These are phyloP conservation scores for Drosophila differens DNA, from an alignment of 2,888 invertebrate species.

Conservation along the genomic window DNA sequence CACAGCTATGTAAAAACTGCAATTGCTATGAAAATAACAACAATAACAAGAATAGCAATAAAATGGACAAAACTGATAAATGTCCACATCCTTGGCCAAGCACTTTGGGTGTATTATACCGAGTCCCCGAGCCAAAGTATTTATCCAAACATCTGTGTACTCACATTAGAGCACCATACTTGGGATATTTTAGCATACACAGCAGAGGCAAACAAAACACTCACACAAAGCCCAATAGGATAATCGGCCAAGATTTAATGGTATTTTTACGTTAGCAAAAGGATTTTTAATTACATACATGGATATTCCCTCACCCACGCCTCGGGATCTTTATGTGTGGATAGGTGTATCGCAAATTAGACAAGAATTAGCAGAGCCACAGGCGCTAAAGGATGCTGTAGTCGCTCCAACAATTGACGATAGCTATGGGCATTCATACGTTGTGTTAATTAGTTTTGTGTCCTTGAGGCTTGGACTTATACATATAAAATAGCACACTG, in stretches of 20 bases:
- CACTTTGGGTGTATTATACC: conserved; percentile 56
- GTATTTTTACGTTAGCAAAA: conserved; percentile 75
- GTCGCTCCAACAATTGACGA: conserved; percentile 55
- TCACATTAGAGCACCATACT: conserved; percentile 31
- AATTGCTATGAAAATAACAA: conserved; percentile 66
- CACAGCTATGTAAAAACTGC: conserved; percentile 73
- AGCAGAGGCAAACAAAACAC: background rate
- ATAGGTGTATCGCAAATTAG: conserved; percentile 71
- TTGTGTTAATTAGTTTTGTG: conserved; percentile 69
- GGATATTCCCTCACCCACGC: conserved; percentile 20
- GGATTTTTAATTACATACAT: conserved; percentile 73
- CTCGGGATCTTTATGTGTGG: conserved; percentile 35
- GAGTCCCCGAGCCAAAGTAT: conserved; percentile 34
- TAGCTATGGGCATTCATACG: conserved; percentile 50
- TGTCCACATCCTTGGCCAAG: conserved; percentile 44
- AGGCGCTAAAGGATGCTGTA: conserved; percentile 17
- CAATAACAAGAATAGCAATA: conserved; percentile 40
- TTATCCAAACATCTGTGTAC: conserved; percentile 56
- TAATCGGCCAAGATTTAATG: conserved; percentile 73
- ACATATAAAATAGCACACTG: conserved; percentile 15
- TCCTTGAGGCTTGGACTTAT: conserved; percentile 14
- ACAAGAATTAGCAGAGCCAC: conserved; percentile 55
- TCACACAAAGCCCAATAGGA: conserved; percentile 47
- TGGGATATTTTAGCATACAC: conserved; percentile 25
- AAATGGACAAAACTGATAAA: conserved; percentile 52